Percentiles rank a stretch among this genome's conserved stretches.
These are phyloP conservation scores for Gallinago undulata DNA, from an alignment of 2,113 vertebrate species.

Conservation along the genomic window DNA sequence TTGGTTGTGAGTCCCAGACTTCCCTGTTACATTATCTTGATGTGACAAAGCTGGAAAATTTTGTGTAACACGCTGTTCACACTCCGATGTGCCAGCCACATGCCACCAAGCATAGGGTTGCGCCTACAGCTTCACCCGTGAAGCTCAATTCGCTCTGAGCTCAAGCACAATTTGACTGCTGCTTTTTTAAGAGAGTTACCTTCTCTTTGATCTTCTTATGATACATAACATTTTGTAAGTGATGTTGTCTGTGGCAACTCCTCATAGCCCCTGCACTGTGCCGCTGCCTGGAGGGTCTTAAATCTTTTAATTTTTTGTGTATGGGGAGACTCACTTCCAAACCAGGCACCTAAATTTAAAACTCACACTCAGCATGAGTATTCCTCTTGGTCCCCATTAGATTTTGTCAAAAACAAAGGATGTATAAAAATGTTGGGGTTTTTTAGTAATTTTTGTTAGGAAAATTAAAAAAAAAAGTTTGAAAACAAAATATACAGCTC, in stretches of 20 bases:
- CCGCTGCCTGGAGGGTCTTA: too few species aligned
- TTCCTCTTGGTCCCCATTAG: not conserved
- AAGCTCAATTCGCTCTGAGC: not conserved
- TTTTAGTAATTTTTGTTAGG: not conserved
- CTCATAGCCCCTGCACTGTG: not conserved
- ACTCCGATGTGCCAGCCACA: not conserved
- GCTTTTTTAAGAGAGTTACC: not conserved
- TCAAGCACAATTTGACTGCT: not conserved
- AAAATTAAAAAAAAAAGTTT: not conserved
- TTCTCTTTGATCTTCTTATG: not conserved
- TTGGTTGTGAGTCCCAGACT: not conserved
- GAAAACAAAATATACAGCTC: not conserved
- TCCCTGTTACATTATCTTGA: fast-evolving
- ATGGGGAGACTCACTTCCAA: not conserved
- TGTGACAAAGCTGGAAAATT: not conserved
- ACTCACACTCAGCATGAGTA: not conserved
- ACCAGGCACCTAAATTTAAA: not conserved
- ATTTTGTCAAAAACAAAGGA: not conserved
- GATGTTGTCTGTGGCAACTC: not conserved
- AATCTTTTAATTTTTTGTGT: not conserved
- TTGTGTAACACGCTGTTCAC: not conserved
- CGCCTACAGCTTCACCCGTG: not conserved
- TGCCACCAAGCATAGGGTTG: fast-evolving
- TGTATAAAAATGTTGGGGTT: not conserved
- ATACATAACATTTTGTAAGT: not conserved